Conservation (phyloP, 2,113 vertebrate genomes). For the Entelurus aequoreus region DNA sequence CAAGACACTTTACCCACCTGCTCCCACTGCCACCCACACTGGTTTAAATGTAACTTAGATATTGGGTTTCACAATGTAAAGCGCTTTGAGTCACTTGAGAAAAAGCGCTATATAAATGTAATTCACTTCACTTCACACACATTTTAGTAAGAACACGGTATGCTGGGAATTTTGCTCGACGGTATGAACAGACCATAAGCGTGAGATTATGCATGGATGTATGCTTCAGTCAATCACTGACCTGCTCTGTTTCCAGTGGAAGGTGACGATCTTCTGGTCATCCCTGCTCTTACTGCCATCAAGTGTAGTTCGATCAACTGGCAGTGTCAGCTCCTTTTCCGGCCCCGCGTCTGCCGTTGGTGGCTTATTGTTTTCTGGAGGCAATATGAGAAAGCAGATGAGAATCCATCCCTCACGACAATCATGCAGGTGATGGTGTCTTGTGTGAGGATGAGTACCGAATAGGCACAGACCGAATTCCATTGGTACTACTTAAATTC, state of each 20-base stretch:
- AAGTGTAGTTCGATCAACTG: slow-evolving; percentile 88
- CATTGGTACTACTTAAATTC: too few species aligned
- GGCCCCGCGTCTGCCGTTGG: slow-evolving; percentile 91
- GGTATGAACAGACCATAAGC: not conserved
- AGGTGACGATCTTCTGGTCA: slow-evolving; percentile 89
- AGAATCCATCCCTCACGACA: not conserved
- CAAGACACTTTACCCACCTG: too few species aligned
- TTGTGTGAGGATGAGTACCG: too few species aligned
- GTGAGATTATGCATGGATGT: not conserved
- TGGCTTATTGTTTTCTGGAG: slow-evolving; percentile 92
- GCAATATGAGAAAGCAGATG: not conserved
- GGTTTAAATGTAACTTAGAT: too few species aligned
- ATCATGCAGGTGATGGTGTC: not conserved
- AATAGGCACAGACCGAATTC: too few species aligned
- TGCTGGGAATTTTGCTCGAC: not conserved
- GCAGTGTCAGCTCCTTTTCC: slow-evolving; percentile 93
- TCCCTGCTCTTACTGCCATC: slow-evolving; percentile 92
- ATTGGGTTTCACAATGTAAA: too few species aligned
- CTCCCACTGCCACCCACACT: too few species aligned
- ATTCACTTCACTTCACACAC: too few species aligned
- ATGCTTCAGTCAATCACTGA: slow-evolving; percentile 54
- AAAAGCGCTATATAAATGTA: too few species aligned
- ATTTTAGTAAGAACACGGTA: too few species aligned
- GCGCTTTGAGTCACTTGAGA: too few species aligned
- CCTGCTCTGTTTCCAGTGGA: slow-evolving; percentile 88